Conservation (phyloP, 2,797 vertebrate genomes). For the Hippocampus kuda region DNA sequence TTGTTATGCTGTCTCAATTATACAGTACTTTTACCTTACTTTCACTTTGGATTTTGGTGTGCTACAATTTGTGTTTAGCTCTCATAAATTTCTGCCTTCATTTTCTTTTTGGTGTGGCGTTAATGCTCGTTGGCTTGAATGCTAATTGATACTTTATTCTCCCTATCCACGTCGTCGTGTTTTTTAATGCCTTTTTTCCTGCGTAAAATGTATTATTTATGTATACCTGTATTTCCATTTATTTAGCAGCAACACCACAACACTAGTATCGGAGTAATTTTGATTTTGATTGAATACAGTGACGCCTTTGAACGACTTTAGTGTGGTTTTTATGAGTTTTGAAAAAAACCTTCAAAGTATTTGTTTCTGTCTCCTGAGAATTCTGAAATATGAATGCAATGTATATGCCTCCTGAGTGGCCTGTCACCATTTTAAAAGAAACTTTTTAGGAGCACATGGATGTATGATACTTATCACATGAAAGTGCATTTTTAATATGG, state of each 20-base stretch:
- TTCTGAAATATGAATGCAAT: constrained; percentile 4
- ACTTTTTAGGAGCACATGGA: constrained; percentile 18
- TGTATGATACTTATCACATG: constrained; percentile 34
- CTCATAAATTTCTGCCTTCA: not conserved
- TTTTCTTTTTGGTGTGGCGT: not conserved
- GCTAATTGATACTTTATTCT: not conserved
- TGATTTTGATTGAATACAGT: not conserved
- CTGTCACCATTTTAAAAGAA: constrained; percentile 18
- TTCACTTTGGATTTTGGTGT: not conserved
- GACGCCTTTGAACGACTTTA: not conserved
- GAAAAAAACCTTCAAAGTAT: not conserved
- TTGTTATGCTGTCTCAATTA: not conserved
- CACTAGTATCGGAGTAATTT: not conserved
- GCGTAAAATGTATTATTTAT: not conserved
- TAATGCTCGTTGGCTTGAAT: too few relatives aligned
- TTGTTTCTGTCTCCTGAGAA: not conserved
- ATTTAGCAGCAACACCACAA: not conserved
- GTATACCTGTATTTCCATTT: constrained; percentile 1
- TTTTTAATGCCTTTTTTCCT: not conserved
- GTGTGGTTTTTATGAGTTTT: not conserved
- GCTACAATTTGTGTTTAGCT: not conserved
- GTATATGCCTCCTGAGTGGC: constrained; percentile 25
- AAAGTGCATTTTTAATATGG: constrained; percentile 47
- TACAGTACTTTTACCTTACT: not conserved
- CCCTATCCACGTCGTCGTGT: not conserved